Percentiles rank a stretch among this genome's conserved stretches.
phyloP scores from a whole-genome alignment of 2,888 invertebrate species.

The Acleris literana region DNA sequence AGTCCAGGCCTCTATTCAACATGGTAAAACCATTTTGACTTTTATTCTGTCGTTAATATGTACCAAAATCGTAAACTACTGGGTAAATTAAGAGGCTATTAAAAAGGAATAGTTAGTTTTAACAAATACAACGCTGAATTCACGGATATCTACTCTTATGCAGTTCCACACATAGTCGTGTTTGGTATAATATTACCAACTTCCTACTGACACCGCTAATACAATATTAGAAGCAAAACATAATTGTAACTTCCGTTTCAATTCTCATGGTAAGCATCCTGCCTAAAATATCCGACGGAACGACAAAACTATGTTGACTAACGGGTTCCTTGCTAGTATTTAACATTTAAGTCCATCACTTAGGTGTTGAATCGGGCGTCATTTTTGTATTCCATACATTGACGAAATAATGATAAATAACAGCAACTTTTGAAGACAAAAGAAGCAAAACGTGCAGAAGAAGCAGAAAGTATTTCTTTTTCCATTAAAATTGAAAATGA shows the following conservation, averaged over 20 bases:
- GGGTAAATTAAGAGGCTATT: slow-evolving; percentile 19
- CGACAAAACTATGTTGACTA: neutral
- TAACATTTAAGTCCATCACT: no score
- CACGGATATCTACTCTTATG: slow-evolving; percentile 14
- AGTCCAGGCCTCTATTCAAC: no score
- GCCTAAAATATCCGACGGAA: slow-evolving; percentile 29
- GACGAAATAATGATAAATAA: no score
- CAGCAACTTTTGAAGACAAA: no score
- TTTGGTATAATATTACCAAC: slow-evolving; percentile 18
- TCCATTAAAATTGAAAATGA: no score
- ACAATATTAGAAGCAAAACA: slow-evolving; percentile 28
- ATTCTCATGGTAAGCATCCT: slow-evolving; percentile 38
- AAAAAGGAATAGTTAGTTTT: slow-evolving; percentile 22
- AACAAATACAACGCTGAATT: slow-evolving; percentile 18
- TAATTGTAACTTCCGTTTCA: slow-evolving; percentile 38
- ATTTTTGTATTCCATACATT: no score
- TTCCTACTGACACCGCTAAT: slow-evolving; percentile 28
- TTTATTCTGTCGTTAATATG: no score
- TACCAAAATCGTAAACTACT: neutral
- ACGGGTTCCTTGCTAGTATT: no score
- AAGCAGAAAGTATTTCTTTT: no score
- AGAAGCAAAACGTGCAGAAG: no score
- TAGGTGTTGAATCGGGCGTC: no score
- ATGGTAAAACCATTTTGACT: no score
- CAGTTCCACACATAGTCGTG: slow-evolving; percentile 11